Conservation (phyloP, 1,140 invertebrate genomes). For the Hyposmocoma kahamanoa region DNA sequence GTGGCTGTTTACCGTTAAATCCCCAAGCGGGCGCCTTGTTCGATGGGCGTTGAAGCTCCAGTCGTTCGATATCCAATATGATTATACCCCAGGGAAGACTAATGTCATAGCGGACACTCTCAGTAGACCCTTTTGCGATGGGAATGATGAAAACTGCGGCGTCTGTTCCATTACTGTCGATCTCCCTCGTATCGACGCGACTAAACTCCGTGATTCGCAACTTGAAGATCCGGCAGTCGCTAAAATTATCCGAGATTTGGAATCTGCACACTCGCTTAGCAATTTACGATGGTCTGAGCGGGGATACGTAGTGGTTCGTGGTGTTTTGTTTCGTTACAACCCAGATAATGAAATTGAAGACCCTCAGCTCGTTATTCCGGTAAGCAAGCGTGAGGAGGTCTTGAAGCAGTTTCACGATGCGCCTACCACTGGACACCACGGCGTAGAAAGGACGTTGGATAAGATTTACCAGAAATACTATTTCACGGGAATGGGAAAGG, state of each 20-base stretch:
- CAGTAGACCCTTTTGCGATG: slow-evolving; percentile 5
- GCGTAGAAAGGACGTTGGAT: slow-evolving; percentile 9
- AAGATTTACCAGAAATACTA: slow-evolving; percentile 22
- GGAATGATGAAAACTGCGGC: slow-evolving; percentile 2
- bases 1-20: slow-evolving; percentile 57
- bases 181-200: slow-evolving; percentile 1
- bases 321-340: slow-evolving; percentile 9
- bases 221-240: slow-evolving; percentile 11
- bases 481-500: slow-evolving; percentile 22
- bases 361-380: slow-evolving; percentile 20
- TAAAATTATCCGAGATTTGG: slow-evolving; percentile 24
- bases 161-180: slow-evolving; percentile 6
- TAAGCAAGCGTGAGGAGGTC: slow-evolving; percentile 2
- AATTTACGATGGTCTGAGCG: slow-evolving; percentile 3
- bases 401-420: slow-evolving; percentile 26
- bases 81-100: slow-evolving; percentile 12
- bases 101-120: slow-evolving; percentile 16
- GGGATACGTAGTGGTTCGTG: slow-evolving; percentile 10
- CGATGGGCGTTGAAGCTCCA: slow-evolving; percentile 58
- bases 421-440: slow-evolving; percentile 26
- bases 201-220: slow-evolving; percentile 12
- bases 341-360: slow-evolving; percentile 15
- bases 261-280: slow-evolving; percentile 7
- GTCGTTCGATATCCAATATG: slow-evolving; percentile 29
- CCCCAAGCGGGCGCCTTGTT: slow-evolving; percentile 12